Evolutionary conservation across 2,888 invertebrate genomes (phyloP).

Genomic region (Sisyra terminalis): DNA sequence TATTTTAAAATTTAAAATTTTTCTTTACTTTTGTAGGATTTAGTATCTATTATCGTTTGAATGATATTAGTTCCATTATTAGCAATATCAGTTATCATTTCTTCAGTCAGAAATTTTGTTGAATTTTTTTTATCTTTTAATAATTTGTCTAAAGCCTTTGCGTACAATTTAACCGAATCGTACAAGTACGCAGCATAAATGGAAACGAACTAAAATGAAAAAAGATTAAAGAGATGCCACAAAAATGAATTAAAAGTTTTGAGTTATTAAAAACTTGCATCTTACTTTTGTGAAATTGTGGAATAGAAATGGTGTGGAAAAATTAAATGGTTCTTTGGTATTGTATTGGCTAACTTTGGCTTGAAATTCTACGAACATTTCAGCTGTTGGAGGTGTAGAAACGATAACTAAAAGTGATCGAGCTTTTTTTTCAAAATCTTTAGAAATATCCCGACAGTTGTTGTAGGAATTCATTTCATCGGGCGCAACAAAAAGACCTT

Average conservation of each 20-base stretch:
- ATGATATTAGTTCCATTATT: conserved; percentile 79
- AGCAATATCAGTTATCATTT: conserved; percentile 48
- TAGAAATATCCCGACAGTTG: conserved; percentile 42
- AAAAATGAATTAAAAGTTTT: conserved; percentile 6
- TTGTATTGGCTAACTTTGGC: conserved; percentile 66
- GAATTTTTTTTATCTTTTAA: conserved; percentile 31
- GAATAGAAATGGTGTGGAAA: conserved; percentile 45
- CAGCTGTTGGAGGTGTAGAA: conserved; percentile 61
- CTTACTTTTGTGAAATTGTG: conserved; percentile 23
- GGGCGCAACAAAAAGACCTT: conserved; percentile 26
- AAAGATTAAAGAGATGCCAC: too few species aligned
- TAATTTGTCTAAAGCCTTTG: conserved; percentile 64
- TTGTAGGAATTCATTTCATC: conserved; percentile 36
- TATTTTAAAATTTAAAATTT: background rate
- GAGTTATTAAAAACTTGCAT: conserved; percentile 5
- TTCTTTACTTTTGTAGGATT: conserved; percentile 72
- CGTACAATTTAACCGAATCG: conserved; percentile 86
- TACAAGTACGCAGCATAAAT: conserved; percentile 90
- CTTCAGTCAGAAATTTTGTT: conserved; percentile 36
- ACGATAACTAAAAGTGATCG: conserved; percentile 78
- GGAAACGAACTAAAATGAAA: conserved; percentile 54
- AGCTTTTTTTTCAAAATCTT: conserved; percentile 50
- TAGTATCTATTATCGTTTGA: conserved; percentile 66
- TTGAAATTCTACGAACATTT: conserved; percentile 59
- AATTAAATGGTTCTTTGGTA: conserved; percentile 62